These are phyloP conservation scores for Andrena fulva DNA, from an alignment of 2,888 invertebrate genomes.

Conservation along the genomic window DNA sequence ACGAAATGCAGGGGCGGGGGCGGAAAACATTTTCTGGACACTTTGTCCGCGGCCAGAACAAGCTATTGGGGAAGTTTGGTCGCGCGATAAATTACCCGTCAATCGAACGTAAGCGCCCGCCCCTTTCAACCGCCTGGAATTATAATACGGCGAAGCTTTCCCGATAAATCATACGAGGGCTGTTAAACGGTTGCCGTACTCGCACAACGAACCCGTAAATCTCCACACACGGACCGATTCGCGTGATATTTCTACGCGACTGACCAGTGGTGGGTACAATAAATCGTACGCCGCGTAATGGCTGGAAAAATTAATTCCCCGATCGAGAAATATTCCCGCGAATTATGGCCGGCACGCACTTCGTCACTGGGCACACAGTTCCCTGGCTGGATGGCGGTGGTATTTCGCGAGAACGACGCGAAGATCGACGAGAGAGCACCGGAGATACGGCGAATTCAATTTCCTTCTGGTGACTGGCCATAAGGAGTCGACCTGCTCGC, in stretches of 20 bases:
- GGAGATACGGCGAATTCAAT: conserved; percentile 63
- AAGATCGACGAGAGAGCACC: conserved; percentile 20
- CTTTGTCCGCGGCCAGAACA: background rate
- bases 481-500: conserved; percentile 20
- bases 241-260: conserved; percentile 38
- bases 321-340: conserved; percentile 8
- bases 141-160: conserved; percentile 40
- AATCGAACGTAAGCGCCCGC: conserved; percentile 28
- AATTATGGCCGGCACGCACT: conserved; percentile 44
- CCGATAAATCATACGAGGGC: conserved; percentile 46
- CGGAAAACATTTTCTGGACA: background rate
- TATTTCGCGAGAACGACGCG: conserved; percentile 5
- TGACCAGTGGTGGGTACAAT: conserved; percentile 9
- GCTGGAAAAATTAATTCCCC: background rate
- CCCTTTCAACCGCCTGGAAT: conserved; percentile 44
- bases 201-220: conserved; percentile 45
- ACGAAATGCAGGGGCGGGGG: background rate
- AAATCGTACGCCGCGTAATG: conserved; percentile 21
- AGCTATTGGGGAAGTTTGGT: background rate
- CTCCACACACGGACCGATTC: conserved; percentile 31
- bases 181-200: conserved; percentile 36
- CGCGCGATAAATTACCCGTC: conserved; percentile 52
- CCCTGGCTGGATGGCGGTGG: background rate
- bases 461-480: conserved; percentile 58
- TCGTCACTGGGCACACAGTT: conserved; percentile 33